Evolutionary conservation across 30 jellyfish, hydroid and myxozoan species (phyloP), one percentile per base, ranked within the genome.

Genomic region (Turritopsis rubra): DNA sequence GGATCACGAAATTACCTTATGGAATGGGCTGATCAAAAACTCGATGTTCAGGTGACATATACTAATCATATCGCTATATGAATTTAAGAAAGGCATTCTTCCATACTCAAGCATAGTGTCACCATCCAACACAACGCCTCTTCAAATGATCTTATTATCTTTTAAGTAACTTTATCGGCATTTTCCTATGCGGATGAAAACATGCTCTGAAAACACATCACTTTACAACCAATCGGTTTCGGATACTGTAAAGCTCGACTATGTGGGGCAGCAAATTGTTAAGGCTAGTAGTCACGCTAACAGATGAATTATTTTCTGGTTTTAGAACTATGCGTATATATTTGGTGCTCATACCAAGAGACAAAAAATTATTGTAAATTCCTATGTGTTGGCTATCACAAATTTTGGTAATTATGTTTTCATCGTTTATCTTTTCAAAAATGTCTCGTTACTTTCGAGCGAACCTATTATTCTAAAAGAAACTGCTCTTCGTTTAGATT

Each of bases 1-100:
- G 99, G 96, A 18, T 84, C 96, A 29, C 82, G 99, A 71, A 86
- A 75, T 23, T 93, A 88, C 74, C 68, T 93, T 53, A 84, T 93
- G 19, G 99, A 93, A 82, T 93, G 99, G 99, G 96, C 99, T 1
- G 99, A 93, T 87, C 96, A 86, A 53, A 85, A 84, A 23, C 79
- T 85, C 66, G 95, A 88, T 28, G 73, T 85, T 21, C 99, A 93
- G 89, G 99, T 93, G 13, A 41, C 13, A 41, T 41, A 13, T 41
- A 3, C 60, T 5, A n/a, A n/a, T n/a, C n/a, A n/a, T n/a, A n/a
- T n/a, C n/a, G n/a, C n/a, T n/a, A n/a, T n/a, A n/a, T 18, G 73
- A 18, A 60, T 60, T 60, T 60, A 68, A 7, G 77, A 22, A 68
- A 68, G 19, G 19, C 0, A 1, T 68, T 9, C 30, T 7, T 0